phyloP scores from a whole-genome alignment of 2,113 vertebrate genomes.

The Lagopus muta region DNA sequence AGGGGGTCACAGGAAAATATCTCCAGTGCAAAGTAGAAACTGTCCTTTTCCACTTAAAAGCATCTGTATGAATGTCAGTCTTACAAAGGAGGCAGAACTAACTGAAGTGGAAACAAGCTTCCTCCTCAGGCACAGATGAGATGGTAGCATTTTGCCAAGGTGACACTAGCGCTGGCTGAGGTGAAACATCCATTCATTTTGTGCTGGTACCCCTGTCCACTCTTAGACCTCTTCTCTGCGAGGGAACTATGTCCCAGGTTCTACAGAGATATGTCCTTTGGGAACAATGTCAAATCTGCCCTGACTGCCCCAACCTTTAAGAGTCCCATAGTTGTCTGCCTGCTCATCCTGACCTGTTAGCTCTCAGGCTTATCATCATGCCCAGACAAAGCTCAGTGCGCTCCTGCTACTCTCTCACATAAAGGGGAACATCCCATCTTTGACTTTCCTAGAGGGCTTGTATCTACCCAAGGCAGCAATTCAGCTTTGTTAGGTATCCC shows the following conservation, averaged over 20 bases:
- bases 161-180: neutral
- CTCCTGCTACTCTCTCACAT: neutral
- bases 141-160: slow-evolving; percentile 32
- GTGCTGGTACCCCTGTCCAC: neutral
- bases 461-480: neutral
- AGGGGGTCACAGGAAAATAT: slow-evolving; percentile 59
- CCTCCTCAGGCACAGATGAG: slow-evolving; percentile 49
- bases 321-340: neutral
- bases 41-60: slow-evolving; percentile 48
- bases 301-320: neutral
- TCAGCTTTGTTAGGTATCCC: neutral
- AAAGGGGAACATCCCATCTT: neutral
- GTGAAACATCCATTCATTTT: neutral
- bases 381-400: neutral
- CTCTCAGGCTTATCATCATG: neutral
- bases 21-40: slow-evolving; percentile 30
- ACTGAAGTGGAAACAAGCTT: slow-evolving; percentile 54
- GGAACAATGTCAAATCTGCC: neutral
- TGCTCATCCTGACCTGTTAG: neutral
- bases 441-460: neutral
- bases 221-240: neutral
- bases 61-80: slow-evolving; percentile 32
- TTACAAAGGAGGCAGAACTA: slow-evolving; percentile 35
- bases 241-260: neutral
- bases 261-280: neutral